Evolutionary conservation across 2,888 invertebrate genomes (phyloP).

Genomic region (Acanthacorydalis orientalis): DNA sequence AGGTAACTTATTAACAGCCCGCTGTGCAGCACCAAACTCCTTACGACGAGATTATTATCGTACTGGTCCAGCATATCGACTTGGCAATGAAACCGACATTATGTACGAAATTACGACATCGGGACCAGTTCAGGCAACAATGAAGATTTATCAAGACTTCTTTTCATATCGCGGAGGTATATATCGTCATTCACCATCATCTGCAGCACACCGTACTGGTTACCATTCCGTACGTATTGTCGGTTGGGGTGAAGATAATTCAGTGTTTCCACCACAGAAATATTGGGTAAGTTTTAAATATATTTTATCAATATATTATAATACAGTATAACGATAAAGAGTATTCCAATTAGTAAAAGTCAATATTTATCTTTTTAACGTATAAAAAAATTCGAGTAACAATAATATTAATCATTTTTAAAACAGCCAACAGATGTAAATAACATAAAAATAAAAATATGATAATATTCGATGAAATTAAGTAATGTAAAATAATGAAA

Average conservation of each 20-base stretch:
- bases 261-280: constrained; percentile 39
- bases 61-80: constrained; percentile 59
- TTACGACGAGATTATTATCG: constrained; percentile 45
- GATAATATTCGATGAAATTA: too few relatives aligned
- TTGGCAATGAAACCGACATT: constrained; percentile 65
- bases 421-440: too few relatives aligned
- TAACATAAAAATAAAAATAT: too few relatives aligned
- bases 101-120: constrained; percentile 81
- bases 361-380: too few relatives aligned
- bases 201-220: constrained; percentile 39
- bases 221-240: constrained; percentile 84
- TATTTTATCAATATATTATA: background rate
- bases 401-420: too few relatives aligned
- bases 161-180: constrained; percentile 77
- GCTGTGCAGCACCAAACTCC: constrained; percentile 33
- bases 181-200: constrained; percentile 46
- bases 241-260: constrained; percentile 75
- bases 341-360: too few relatives aligned
- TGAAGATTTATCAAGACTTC: constrained; percentile 83
- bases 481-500: too few relatives aligned
- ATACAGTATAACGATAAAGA: too few relatives aligned
- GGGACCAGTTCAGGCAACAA: constrained; percentile 88
- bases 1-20: constrained; percentile 30
- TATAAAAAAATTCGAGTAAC: too few relatives aligned
- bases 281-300: constrained; percentile 41